Evolutionary conservation across 2,888 invertebrate genomes (phyloP).

Genomic region (Tachina grossa): DNA sequence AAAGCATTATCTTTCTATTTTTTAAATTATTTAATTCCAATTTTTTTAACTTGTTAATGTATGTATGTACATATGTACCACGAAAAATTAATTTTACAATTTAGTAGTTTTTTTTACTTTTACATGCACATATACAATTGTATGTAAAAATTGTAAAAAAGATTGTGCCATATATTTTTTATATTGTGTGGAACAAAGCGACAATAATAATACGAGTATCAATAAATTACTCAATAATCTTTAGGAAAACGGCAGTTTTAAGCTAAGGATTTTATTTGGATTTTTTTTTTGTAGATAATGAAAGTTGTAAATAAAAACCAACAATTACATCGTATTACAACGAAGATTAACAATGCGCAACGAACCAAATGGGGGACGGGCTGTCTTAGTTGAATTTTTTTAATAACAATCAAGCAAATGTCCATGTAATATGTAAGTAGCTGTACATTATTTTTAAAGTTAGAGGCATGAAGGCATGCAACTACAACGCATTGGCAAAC

Average conservation of each 20-base stretch:
- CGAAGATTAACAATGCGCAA: constrained; percentile 61
- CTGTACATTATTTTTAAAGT: constrained; percentile 2
- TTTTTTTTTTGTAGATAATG: constrained; percentile 27
- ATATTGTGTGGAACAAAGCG: too few species aligned
- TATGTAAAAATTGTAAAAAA: too few species aligned
- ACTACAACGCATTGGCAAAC: constrained; percentile 50
- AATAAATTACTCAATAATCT: too few species aligned
- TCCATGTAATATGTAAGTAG: constrained; percentile 28
- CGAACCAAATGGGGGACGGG: constrained; percentile 54
- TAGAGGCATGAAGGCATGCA: constrained; percentile 58
- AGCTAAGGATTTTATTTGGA: not conserved
- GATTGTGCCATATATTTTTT: too few species aligned
- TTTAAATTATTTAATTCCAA: too few species aligned
- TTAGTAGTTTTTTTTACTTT: too few species aligned
- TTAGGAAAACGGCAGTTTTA: not conserved
- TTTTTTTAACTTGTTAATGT: too few species aligned
- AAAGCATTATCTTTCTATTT: too few species aligned
- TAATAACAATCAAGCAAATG: constrained; percentile 36
- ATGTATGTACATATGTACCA: too few species aligned
- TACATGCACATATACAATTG: too few species aligned
- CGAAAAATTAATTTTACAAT: too few species aligned
- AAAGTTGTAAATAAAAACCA: constrained; percentile 51
- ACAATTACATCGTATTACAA: constrained; percentile 38
- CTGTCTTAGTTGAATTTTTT: constrained; percentile 36
- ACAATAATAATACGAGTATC: too few species aligned